Base-by-base conservation (phyloP, 2,113 vertebrate genomes). In the Zosterops japonicus region DNA sequence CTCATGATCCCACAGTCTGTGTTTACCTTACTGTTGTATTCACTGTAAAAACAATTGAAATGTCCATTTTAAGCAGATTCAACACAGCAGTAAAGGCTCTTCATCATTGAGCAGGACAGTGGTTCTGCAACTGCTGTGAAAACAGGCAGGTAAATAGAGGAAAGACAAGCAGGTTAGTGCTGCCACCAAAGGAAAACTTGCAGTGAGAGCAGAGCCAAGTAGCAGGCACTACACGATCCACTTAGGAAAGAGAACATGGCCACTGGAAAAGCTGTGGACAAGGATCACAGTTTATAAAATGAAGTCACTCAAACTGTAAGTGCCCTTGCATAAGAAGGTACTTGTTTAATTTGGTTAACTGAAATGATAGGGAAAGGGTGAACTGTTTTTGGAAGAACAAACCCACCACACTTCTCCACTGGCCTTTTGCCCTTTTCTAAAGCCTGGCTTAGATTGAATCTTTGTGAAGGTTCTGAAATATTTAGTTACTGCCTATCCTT, bases 381-480 rank as follows among this genome's bases (percentile, higher is more conserved):
- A 92, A 90, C 39, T 29, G 16, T 2, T 94, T 94, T 60, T 31
- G 31, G 60, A 93, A 78, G 55, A 71, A 75, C 83, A 82, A 82
- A 29, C 4, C 0, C 33, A 64, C 13, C 11, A 5, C 18, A 46
- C 8, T 90, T 86, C 52, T 89, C n/a, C 76, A 61, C 11, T 84
- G 52, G 41, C 53, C 85, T 90, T 93, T 95, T 89, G 49, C 44
- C 80, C 47, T 90, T 95, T 93, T 49, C 41, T 81, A 87, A 94
- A 90, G 31, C 12, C n/a, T 88, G 83, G 52, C 36, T 91, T 79
- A 88, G 70, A 93, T 8, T 83, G 72, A 93, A 90, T 83, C 82
- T 86, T 92, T 81, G 35, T 83, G 89, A 97, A 85, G 28, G 65
- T 84, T 96, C 71, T 96, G 92, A 95, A 95, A 94, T 94, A 96